Evolutionary conservation across 2,113 vertebrate species (phyloP).

Genomic region (Terrapene triunguis): DNA sequence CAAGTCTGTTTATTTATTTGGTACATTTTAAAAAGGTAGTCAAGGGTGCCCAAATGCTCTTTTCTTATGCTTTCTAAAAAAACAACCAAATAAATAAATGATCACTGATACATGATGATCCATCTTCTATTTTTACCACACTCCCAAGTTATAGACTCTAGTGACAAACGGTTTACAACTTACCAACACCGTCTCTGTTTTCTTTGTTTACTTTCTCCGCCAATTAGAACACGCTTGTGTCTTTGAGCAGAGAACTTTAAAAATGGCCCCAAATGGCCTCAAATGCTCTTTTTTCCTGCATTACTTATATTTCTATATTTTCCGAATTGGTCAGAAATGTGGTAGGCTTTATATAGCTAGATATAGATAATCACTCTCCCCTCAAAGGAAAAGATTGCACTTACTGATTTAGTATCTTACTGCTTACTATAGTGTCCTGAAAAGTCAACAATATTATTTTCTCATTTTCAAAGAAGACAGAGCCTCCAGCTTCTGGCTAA

Average conservation of each 20-base stretch:
- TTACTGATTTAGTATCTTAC: conserved; percentile 24
- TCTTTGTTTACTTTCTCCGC: conserved; percentile 28
- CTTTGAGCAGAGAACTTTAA: neutral
- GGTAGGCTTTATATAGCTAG: neutral
- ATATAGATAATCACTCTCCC: neutral
- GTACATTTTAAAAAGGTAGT: neutral
- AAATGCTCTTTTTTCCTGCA: neutral
- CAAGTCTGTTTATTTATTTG: neutral
- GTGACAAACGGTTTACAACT: neutral
- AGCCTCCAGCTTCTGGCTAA: neutral
- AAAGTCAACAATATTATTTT: conserved; percentile 7
- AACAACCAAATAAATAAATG: neutral
- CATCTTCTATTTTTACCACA: conserved; percentile 30
- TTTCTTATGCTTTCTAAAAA: neutral
- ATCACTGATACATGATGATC: neutral
- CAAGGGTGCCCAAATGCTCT: neutral
- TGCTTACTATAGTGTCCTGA: neutral
- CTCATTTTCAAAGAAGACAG: neutral
- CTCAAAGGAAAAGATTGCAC: conserved; percentile 7
- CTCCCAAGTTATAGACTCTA: conserved; percentile 4
- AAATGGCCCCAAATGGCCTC: neutral
- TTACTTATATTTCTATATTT: neutral
- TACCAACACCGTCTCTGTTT: neutral
- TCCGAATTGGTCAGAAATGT: neutral
- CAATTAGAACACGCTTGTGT: conserved; percentile 9